Conservation (phyloP, 2,888 invertebrate genomes). For the Halocaridina rubra region DNA sequence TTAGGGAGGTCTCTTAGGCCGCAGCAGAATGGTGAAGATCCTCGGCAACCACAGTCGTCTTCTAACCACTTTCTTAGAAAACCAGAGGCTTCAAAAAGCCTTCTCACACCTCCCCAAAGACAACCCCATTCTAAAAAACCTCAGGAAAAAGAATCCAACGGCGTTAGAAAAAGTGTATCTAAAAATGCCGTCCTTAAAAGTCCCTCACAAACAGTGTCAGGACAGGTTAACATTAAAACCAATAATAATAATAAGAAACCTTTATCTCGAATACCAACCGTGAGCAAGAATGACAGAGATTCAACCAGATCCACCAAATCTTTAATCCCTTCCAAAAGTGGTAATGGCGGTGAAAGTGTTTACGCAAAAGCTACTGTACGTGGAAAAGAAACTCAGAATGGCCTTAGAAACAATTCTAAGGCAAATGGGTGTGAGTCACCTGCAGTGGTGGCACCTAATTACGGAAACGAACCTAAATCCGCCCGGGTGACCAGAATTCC, state of each 20-base stretch:
- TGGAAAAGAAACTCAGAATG: not conserved
- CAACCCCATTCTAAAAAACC: not conserved
- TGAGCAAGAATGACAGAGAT: not conserved
- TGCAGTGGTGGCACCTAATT: not conserved
- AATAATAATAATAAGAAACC: not conserved
- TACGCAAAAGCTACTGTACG: too few relatives aligned
- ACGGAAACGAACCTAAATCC: slow-evolving; percentile 25
- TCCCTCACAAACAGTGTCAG: not conserved
- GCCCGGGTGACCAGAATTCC: slow-evolving; percentile 41
- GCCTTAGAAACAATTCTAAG: not conserved
- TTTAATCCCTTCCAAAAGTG: not conserved
- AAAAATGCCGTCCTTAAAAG: not conserved
- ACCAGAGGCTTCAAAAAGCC: slow-evolving; percentile 4
- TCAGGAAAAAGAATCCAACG: not conserved
- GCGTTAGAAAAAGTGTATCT: not conserved
- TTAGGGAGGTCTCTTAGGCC: slow-evolving; percentile 40
- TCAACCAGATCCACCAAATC: not conserved
- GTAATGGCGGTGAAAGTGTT: not conserved
- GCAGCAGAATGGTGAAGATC: slow-evolving; percentile 9
- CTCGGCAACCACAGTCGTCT: not conserved
- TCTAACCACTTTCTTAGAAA: not conserved
- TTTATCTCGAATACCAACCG: not conserved
- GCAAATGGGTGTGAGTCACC: not conserved
- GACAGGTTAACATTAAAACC: not conserved
- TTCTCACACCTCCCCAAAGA: not conserved